Conservation (phyloP, 2,113 vertebrate species). For the Gnathonemus longibarbis region DNA sequence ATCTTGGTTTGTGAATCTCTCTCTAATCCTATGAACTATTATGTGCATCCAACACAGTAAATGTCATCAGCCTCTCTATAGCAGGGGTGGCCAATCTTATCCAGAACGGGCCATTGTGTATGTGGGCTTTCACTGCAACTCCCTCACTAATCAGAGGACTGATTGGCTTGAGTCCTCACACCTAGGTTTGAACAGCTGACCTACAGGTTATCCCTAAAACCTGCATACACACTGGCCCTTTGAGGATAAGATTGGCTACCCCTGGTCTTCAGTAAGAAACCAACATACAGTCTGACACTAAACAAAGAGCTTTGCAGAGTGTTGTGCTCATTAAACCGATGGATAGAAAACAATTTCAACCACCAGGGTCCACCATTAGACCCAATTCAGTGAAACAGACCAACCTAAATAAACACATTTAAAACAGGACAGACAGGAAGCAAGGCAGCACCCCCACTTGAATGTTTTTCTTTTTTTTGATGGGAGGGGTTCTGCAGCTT, state of each 20-base stretch:
- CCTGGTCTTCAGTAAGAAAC: neutral
- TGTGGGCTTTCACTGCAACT: no score
- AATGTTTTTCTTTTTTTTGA: neutral
- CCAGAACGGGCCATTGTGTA: no score
- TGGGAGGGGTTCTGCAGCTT: neutral
- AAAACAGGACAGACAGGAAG: neutral
- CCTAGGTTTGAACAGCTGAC: no score
- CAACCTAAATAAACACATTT: neutral
- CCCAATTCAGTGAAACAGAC: neutral
- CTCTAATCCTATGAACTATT: neutral
- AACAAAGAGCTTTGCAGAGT: neutral
- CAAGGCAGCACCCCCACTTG: neutral
- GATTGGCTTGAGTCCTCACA: no score
- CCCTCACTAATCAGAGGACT: no score
- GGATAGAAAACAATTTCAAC: neutral
- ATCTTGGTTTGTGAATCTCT: neutral
- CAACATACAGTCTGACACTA: neutral
- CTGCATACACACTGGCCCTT: no score
- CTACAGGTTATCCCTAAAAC: no score
- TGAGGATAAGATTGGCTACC: no score
- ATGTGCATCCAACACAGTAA: neutral
- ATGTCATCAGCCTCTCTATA: neutral
- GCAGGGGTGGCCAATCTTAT: neutral
- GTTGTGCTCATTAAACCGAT: neutral
- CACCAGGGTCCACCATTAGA: neutral